Conservation (phyloP, 2,797 vertebrate species). For the Sternotherus odoratus region DNA sequence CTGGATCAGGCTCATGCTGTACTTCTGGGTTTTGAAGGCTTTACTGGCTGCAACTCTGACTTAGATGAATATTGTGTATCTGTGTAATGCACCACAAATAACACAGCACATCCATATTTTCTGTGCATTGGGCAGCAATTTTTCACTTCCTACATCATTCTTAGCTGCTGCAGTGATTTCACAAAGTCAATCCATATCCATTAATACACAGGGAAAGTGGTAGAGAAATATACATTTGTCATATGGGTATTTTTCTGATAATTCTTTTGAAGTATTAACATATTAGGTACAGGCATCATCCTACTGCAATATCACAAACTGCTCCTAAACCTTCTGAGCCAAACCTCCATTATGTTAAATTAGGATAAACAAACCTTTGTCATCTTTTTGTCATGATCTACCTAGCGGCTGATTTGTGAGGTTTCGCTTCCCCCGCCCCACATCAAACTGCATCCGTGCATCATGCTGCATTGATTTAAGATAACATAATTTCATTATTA, state of each 20-base stretch:
- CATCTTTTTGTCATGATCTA: neutral
- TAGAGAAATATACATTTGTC: neutral
- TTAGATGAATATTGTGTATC: slow-evolving; percentile 36
- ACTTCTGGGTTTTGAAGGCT: neutral
- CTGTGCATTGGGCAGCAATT: slow-evolving; percentile 40
- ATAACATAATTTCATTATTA: neutral
- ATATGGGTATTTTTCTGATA: neutral
- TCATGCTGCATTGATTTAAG: neutral
- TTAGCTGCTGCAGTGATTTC: slow-evolving; percentile 50
- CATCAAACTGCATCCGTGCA: neutral
- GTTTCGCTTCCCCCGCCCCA: too few relatives aligned
- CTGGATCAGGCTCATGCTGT: neutral
- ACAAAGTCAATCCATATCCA: slow-evolving; percentile 26
- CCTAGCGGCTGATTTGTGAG: neutral
- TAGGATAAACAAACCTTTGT: neutral
- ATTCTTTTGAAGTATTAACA: neutral
- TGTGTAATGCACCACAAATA: neutral
- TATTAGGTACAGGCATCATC: neutral
- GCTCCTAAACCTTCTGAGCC: neutral
- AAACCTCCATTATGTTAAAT: neutral
- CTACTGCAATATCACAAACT: neutral
- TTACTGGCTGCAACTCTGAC: slow-evolving; percentile 8
- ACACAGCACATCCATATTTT: slow-evolving; percentile 37
- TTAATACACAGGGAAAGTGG: slow-evolving; percentile 15
- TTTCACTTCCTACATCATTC: slow-evolving; percentile 33